Base-by-base conservation (phyloP, 1,140 invertebrate genomes). In the Drosophila suzukii region DNA sequence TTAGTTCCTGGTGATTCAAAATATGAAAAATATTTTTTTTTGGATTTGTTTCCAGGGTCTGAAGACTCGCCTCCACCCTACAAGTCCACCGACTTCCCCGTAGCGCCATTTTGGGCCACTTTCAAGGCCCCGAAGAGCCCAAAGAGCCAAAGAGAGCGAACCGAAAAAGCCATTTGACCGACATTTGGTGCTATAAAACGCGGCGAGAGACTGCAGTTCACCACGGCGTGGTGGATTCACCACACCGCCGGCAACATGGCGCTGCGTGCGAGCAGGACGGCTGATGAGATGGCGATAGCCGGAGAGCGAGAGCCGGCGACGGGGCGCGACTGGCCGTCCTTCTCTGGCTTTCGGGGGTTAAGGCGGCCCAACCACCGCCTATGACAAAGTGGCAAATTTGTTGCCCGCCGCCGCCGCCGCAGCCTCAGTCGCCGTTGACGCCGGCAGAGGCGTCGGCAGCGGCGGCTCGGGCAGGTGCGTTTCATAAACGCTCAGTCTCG, bases 311-410 rank as follows among this genome's bases (percentile, higher is more conserved):
- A 53, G 20, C 30, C 15, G 32, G 27, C 13, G 11, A 50, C 27
- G 34, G 39, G 44, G 68, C 20, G n/a, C 11, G 46, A 20, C 11
- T 47, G 36, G 55, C 51, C 39, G 5, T 47, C 61, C 50, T 46
- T 36, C 47, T 84, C 54, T 56, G 32, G 30, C 75, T 13, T 51
- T 34, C n/a, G 1, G 10, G 3, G 20, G 12, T 6, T 1, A 11
- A 24, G 4, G 8, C 27, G 13, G 36, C 51, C 57, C 61, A 65
- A 78, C 58, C 59, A 56, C 53, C 63, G 47, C 72, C 67, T 78
- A 81, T 78, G 47, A 83, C 83, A 88, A 86, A 79, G 82, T 88
- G 83, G 82, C 82, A 79, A 73, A 88, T 63, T 54, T 75, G 70
- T 74, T 41, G 72, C 39, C 58, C 62, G 43, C 51, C 60, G 71